Percentiles rank a stretch among this genome's conserved stretches.
Conservation (phyloP, 2,113 vertebrate genomes). For the Chaetodon trifascialis region DNA sequence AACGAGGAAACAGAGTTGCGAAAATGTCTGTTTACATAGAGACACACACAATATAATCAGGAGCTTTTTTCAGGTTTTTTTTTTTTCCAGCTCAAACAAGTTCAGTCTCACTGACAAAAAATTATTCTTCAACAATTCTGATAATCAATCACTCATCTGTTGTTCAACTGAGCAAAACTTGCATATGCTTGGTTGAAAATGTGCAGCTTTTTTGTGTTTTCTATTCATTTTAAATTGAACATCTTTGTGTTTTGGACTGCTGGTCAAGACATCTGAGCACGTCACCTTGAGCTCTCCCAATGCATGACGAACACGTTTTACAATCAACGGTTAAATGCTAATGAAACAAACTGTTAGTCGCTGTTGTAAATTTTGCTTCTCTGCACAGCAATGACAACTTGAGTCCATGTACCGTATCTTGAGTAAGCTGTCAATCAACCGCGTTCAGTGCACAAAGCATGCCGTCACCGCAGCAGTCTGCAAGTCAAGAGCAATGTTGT, state of each 20-base stretch:
- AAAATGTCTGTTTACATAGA: background rate
- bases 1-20: background rate
- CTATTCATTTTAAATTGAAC: background rate
- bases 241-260: background rate
- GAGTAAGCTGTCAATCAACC: constrained; percentile 21
- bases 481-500: background rate
- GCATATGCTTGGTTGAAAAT: background rate
- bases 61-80: background rate
- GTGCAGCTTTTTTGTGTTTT: background rate
- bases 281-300: background rate
- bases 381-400: background rate
- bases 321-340: background rate
- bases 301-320: background rate
- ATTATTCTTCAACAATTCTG: background rate
- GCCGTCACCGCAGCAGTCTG: background rate
- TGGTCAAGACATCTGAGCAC: background rate
- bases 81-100: background rate
- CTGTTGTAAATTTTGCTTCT: background rate
- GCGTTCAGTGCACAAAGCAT: background rate
- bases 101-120: background rate
- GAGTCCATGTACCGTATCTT: background rate
- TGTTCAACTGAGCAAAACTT: background rate
- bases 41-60: background rate
- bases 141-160: background rate
- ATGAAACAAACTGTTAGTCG: background rate